A percentile compares a stretch with the other conserved stretches of the same genome.
Conservation (phyloP, 2,113 vertebrate genomes). For the Chitala chitala region DNA sequence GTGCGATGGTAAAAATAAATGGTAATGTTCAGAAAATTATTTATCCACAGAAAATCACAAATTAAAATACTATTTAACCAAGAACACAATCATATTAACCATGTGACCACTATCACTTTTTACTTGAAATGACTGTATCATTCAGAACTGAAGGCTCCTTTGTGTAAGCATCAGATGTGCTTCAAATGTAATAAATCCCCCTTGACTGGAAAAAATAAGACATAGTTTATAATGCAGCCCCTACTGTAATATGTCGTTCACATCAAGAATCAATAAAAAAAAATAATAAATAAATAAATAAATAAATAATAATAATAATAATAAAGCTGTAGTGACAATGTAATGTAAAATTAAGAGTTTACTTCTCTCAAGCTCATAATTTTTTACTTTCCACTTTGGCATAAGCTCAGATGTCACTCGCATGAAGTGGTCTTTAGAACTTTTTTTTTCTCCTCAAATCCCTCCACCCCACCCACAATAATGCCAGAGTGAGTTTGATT, state of each 20-base stretch:
- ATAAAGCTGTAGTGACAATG: no score
- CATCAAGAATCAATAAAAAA: no score
- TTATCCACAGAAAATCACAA: no score
- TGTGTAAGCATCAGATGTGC: conserved; percentile 4
- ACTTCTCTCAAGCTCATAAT: neutral
- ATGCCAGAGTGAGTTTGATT: conserved; percentile 78
- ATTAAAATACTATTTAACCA: no score
- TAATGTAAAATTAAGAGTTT: neutral
- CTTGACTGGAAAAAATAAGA: neutral
- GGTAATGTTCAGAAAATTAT: no score
- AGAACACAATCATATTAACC: no score
- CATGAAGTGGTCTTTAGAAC: conserved; percentile 15
- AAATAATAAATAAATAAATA: no score
- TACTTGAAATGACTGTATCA: neutral
- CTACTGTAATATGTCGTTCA: no score
- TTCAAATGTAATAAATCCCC: neutral
- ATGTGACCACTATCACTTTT: no score
- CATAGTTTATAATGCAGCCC: neutral
- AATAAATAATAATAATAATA: no score
- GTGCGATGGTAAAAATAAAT: no score
- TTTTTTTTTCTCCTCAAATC: conserved; percentile 21
- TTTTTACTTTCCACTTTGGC: neutral
- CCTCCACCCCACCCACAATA: conserved; percentile 36
- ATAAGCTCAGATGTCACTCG: neutral
- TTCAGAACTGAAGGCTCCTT: neutral